Evolutionary conservation across 2,888 invertebrate species (phyloP), one percentile per base, ranked within the genome.

Genomic region (Philereme vetulata): DNA sequence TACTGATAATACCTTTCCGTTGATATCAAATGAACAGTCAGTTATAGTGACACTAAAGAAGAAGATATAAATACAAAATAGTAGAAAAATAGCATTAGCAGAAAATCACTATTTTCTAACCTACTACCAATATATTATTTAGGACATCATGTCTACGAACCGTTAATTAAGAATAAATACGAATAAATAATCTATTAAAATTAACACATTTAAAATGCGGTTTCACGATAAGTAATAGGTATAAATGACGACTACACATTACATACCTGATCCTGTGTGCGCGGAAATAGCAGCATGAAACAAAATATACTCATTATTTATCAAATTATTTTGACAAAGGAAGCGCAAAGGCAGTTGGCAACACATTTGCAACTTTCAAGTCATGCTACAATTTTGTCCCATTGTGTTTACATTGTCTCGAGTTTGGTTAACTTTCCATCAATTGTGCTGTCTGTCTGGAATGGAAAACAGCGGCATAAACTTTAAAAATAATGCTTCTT

Each of bases 181-280:
- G 47, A 54, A 34, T 32, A 50, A 57, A 52, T 33, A 49, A 49
- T 46, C 52, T 56, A 60, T 56, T 32, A 5, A 49, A 61, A 35
- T 49, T 9, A 48, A 56, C 45, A 52, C 42, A 55, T 56, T 38
- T 47, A 10, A 56, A 44, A 52, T 60, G 21, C 36, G 43, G 48
- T 21, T 36, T 47, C 46, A 46, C 33, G 5, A 44, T 33, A 51
- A 50, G 5, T 50, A 49, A 34, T 0, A 42, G 35, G 49, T 34
- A 4, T 42, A 36, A 21, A 21, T 21, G 2, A 1, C 2, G 21
- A 53, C 43, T 47, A 38, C 7, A 6, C 7, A 53, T 66, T 77
- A 89, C 90, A 82, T 89, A 90, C 90, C 90, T 90, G 90, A 75
- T 90, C 90, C 90, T 90, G 75, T 68, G 60, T 10, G 21, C 47